Conservation (phyloP, 2,797 vertebrate species). For the Enoplosus armatus region DNA sequence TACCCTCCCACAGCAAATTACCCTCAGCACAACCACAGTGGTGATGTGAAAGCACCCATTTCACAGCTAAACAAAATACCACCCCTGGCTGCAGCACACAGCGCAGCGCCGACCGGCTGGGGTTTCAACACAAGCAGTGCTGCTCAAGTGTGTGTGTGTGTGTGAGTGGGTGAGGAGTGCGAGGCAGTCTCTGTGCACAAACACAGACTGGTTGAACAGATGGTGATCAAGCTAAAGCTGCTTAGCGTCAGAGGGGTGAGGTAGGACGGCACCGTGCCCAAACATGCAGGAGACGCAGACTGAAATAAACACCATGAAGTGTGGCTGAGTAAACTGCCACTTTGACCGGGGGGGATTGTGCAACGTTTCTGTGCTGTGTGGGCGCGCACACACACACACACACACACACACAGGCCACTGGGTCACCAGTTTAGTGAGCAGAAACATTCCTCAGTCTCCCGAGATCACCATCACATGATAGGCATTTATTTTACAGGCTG, state of each 20-base stretch:
- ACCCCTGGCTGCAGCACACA: conserved; percentile 29
- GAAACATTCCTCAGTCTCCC: conserved; percentile 50
- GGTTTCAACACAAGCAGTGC: conserved; percentile 23
- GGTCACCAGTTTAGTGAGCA: conserved; percentile 37
- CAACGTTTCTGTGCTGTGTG: conserved; percentile 2
- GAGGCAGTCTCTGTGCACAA: conserved; percentile 58
- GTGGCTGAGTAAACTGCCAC: conserved; percentile 43
- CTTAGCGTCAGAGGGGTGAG: conserved; percentile 78
- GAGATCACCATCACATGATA: conserved; percentile 29
- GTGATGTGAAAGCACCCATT: conserved; percentile 32
- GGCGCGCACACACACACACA: not conserved
- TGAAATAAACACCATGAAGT: conserved; percentile 41
- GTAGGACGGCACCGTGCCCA: conserved; percentile 59
- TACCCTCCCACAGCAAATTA: conserved; percentile 43
- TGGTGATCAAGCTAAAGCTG: conserved; percentile 82
- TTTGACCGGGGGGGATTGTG: conserved; percentile 26
- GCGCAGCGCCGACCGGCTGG: conserved; percentile 7
- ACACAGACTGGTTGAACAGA: conserved; percentile 80
- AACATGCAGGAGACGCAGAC: conserved; percentile 30
- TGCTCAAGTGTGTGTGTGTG: conserved; percentile 15
- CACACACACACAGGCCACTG: not conserved
- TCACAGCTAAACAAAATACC: conserved; percentile 47
- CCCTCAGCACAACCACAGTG: conserved; percentile 29
- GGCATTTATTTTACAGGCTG: conserved; percentile 44
- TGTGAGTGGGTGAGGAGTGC: conserved; percentile 40